A percentile compares a stretch with the other conserved stretches of the same genome.
Conservation (phyloP, 2,888 invertebrate genomes). For the Lithophane semibrunnea region DNA sequence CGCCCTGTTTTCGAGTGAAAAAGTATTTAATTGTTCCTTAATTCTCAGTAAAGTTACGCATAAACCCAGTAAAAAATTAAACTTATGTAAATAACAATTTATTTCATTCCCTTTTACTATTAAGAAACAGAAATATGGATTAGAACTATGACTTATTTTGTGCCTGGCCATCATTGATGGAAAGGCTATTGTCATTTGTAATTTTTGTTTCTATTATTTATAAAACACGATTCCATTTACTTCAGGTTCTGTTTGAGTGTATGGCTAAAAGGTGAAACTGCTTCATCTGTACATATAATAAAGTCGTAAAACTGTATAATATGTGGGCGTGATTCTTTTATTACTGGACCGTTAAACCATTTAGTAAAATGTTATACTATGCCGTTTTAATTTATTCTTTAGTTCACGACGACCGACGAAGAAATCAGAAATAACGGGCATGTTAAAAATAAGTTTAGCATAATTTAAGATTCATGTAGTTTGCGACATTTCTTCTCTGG, state of each 20-base stretch:
- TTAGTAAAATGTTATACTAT: neutral
- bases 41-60: conserved; percentile 6
- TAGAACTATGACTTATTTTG: conserved; percentile 28
- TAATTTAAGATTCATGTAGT: neutral
- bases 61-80: conserved; percentile 27
- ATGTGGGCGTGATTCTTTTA: neutral
- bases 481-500: too few relatives aligned
- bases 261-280: neutral
- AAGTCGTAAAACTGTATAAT: neutral
- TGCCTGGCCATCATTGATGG: conserved; percentile 10
- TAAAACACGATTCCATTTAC: conserved; percentile 31
- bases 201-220: conserved; percentile 35
- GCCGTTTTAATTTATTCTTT: neutral
- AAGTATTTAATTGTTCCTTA: neutral
- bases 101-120: conserved; percentile 51
- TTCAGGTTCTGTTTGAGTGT: conserved; percentile 33
- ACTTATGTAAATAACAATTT: conserved; percentile 49
- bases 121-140: conserved; percentile 44
- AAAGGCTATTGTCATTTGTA: conserved; percentile 4
- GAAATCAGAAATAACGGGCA: neutral
- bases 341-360: neutral
- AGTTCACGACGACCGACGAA: neutral
- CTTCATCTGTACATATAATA: conserved; percentile 2
- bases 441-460: neutral
- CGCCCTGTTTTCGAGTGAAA: neutral